Evolutionary conservation across 2,888 invertebrate genomes (phyloP), one percentile per base, ranked within the genome.

Genomic region (Hanleya hanleyi): DNA sequence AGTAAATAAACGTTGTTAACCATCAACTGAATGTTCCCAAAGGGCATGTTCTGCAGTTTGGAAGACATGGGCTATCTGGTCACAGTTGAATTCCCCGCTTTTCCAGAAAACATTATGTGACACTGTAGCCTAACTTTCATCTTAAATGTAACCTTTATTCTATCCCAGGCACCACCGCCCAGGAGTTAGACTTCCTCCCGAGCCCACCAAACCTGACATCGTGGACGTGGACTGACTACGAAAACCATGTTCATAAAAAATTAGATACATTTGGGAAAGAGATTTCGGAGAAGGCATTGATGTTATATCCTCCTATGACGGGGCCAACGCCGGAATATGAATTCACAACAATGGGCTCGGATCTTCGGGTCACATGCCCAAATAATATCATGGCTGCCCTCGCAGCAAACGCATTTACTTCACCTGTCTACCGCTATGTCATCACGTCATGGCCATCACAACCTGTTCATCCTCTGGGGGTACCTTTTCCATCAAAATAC

Each of bases 321-420:
- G 50, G 70, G 15, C 67, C 71, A 15, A 79, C 83, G 5, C 84
- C 86, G 0, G 85, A 84, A 66, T 81, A 81, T 68, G 82, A 84
- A 51, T 81, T 85, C 64, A 82, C 87, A 12, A 82, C 82, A 38
- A 85, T 88, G 86, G 84, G 84, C 2, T 83, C 86, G 6, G 88
- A 88, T 65, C 73, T 88, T 6, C 76, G 87, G 0, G 83, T 81
- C 33, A 83, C 81, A 5, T 87, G 87, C 76, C 86, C 86, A 1
- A 81, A 82, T 9, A 81, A 84, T 67, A 71, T 80, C 5, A 64
- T 87, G 67, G 73, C 83, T 0, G 50, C 76, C 18, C 68, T 79
- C 1, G 77, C 84, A 0, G 69, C 80, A 1, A 67, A 67, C 38
- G 71, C 75, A 0, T 81, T 81, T 37, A 76, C 74, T 35, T 79